Percentiles rank a stretch among this genome's conserved stretches.
These are phyloP conservation scores for Australoheros scitulus DNA, from an alignment of 2,113 vertebrate genomes.

Conservation along the genomic window DNA sequence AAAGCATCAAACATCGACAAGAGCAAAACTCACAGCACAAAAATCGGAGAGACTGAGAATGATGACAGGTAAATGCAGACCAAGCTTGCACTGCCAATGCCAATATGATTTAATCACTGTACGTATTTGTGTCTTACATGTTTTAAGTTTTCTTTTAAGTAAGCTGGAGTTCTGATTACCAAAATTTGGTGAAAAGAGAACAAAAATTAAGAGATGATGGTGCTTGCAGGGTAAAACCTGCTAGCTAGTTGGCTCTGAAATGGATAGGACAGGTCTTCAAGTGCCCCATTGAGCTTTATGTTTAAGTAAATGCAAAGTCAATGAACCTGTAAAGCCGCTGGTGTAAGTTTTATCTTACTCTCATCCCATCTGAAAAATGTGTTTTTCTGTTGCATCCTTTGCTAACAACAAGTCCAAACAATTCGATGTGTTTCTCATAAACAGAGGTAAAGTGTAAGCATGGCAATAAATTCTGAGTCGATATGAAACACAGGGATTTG, in stretches of 20 bases:
- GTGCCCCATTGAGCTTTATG: slow-evolving; percentile 31
- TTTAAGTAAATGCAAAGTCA: not conserved
- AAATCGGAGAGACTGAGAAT: slow-evolving; percentile 26
- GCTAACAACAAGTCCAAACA: slow-evolving; percentile 16
- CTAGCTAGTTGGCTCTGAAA: slow-evolving; percentile 12
- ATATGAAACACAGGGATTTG: slow-evolving; percentile 49
- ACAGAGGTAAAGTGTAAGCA: slow-evolving; percentile 9
- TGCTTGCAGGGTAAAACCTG: not conserved
- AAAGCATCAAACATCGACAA: slow-evolving; percentile 67
- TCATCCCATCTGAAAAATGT: slow-evolving; percentile 41
- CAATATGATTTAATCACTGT: slow-evolving; percentile 57
- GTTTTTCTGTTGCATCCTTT: slow-evolving; percentile 36
- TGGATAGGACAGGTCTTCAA: slow-evolving; percentile 18
- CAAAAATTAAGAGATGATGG: not conserved
- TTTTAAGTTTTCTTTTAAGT: slow-evolving; percentile 26
- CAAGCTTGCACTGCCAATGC: slow-evolving; percentile 81
- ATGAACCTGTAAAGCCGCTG: slow-evolving; percentile 5
- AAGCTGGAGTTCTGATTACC: slow-evolving; percentile 32
- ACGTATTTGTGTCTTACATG: slow-evolving; percentile 24
- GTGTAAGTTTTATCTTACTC: slow-evolving; percentile 2
- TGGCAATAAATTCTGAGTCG: slow-evolving; percentile 43
- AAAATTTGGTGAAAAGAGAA: slow-evolving; percentile 33
- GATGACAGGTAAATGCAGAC: slow-evolving; percentile 49
- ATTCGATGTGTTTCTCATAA: slow-evolving; percentile 22
- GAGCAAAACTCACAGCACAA: slow-evolving; percentile 57